These are phyloP conservation scores for Zoanthus gigantus DNA, from an alignment of 92 coral and sea anemone species.

Conservation along the genomic window DNA sequence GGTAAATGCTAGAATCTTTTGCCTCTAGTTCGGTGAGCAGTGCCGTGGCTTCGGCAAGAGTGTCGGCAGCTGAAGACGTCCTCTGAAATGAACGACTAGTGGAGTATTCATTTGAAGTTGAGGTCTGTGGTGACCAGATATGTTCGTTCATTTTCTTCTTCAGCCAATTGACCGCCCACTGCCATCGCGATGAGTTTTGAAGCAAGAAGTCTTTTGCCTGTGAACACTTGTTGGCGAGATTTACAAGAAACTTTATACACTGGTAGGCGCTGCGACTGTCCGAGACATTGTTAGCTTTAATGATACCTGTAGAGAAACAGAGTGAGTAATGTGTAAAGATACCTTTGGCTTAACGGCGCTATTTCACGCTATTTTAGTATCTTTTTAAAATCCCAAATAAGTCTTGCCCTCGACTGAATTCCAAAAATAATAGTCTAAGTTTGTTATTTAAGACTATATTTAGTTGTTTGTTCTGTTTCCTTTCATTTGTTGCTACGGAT, in stretches of 20 bases:
- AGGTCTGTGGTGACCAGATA: slow-evolving; percentile 91
- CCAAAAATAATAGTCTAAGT: too few species aligned
- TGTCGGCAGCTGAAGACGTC: slow-evolving; percentile 93
- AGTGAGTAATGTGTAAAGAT: not conserved
- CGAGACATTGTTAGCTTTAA: slow-evolving; percentile 79
- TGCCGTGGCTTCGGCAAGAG: slow-evolving; percentile 93
- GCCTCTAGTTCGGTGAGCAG: slow-evolving; percentile 93
- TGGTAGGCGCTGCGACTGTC: slow-evolving; percentile 96
- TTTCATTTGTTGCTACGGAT: too few species aligned
- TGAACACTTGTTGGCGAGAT: slow-evolving; percentile 86
- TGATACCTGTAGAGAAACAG: slow-evolving; percentile 62
- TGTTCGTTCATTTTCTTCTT: slow-evolving; percentile 91
- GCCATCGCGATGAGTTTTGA: slow-evolving; percentile 95
- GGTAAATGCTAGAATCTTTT: slow-evolving; percentile 75
- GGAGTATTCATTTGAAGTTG: slow-evolving; percentile 87
- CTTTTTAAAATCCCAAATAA: too few species aligned
- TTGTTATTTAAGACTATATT: too few species aligned
- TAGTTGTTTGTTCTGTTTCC: too few species aligned
- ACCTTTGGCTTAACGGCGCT: not conserved
- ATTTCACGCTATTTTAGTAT: too few species aligned
- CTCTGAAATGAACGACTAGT: slow-evolving; percentile 89
- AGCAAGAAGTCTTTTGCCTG: slow-evolving; percentile 85
- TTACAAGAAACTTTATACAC: slow-evolving; percentile 88
- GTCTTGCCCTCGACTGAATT: too few species aligned
- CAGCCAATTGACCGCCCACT: slow-evolving; percentile 95